A percentile compares a stretch with the other conserved stretches of the same genome.
phyloP scores from a whole-genome alignment of 2,113 vertebrate genomes.

The Platycercus adscitus region DNA sequence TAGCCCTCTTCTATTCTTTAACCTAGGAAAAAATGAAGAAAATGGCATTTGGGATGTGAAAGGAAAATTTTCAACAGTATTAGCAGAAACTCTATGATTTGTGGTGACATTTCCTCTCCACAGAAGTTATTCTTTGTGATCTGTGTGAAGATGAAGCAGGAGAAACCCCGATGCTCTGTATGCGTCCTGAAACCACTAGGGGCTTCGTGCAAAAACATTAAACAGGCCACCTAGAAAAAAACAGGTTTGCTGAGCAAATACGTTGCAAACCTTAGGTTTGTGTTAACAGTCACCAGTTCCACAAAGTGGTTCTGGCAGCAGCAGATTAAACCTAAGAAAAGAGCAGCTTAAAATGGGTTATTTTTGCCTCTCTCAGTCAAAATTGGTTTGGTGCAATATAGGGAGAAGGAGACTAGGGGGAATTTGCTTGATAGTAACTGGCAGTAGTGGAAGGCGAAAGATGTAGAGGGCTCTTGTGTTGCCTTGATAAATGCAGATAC shows the following conservation, averaged over 20 bases:
- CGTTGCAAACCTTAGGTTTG: background rate
- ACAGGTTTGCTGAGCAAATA: constrained; percentile 50
- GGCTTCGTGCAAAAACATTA: background rate
- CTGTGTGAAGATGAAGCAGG: background rate
- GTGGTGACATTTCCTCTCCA: background rate
- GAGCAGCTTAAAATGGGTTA: background rate
- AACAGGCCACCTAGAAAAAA: constrained; percentile 32
- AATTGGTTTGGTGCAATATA: background rate
- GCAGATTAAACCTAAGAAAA: background rate
- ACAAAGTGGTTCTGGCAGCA: constrained; percentile 19
- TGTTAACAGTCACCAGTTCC: constrained; percentile 39
- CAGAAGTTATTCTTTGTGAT: background rate
- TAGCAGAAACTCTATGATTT: background rate
- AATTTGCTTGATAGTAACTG: background rate
- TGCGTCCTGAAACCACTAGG: background rate
- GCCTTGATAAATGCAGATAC: background rate
- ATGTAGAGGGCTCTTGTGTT: background rate
- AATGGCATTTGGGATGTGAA: background rate
- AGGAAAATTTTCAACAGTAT: background rate
- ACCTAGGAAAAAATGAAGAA: background rate
- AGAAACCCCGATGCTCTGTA: background rate
- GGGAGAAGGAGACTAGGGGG: background rate
- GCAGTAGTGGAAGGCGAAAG: background rate
- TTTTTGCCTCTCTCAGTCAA: background rate
- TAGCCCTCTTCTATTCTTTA: background rate